Base-by-base conservation (phyloP, 1,140 invertebrate species). In the Plectrocnemia conspersa region DNA sequence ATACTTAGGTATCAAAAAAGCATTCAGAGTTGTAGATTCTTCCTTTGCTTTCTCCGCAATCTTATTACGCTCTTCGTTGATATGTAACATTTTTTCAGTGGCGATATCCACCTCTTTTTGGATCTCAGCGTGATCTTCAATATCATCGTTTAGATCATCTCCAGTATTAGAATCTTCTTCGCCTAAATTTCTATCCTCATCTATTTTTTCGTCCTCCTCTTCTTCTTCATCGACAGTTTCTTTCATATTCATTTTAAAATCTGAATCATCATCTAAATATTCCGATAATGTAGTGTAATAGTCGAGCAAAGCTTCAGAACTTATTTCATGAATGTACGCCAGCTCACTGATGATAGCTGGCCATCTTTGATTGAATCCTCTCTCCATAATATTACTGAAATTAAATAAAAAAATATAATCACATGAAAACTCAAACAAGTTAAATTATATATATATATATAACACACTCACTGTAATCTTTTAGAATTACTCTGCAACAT, bases 281-380 rank as follows among this genome's bases (percentile, higher is more conserved):
- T 65, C 57, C 46, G 64, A 57, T 15, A 72, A 58, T 0, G 70
- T 69, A 48, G 65, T 53, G 52, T 66, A 74, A 53, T 70, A 72
- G 19, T 67, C 60, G 11, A 70, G 27, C 1, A 74, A 22, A 6
- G 68, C 41, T 16, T 60, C 45, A 3, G 65, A 40, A 16, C 52
- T 54, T 2, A 70, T 41, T 9, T 68, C 64, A n/a, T 59, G 56
- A n/a, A 70, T 55, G 21, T 58, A 53, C 32, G 64, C 65, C 44
- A 65, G 29, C 15, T 62, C 63, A 7, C 57, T 54, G 2, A 67
- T 38, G 9, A 70, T 52, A 25, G 58, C 48, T 24, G 57, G 40
- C 62, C 66, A 66, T 33, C 65, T 63, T 19, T 61, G 56, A 2
- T 58, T 53, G 7, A 59, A 60, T 40, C 66, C 56, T 47, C 63